Percentiles rank a stretch among this genome's conserved stretches.
phyloP scores from a whole-genome alignment of 1,140 invertebrate species.

The Mactra quadrangularis region DNA sequence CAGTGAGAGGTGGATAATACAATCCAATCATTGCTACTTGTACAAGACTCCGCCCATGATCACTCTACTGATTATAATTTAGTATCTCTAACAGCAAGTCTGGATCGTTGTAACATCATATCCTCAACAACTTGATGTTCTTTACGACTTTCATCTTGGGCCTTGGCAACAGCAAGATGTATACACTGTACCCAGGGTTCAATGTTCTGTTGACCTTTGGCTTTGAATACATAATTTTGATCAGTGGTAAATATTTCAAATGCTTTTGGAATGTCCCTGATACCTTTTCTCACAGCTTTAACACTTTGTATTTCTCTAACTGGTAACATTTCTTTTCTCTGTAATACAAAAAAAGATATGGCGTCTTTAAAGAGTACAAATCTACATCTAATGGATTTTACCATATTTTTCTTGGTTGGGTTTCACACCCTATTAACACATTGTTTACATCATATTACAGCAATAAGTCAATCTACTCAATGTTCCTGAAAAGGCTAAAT shows the following conservation, averaged over 20 bases:
- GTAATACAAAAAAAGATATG: conserved; percentile 39
- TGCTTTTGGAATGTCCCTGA: conserved; percentile 91
- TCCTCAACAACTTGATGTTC: conserved; percentile 49
- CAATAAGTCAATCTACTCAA: too few species aligned
- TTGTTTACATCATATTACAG: neutral
- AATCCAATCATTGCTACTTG: too few species aligned
- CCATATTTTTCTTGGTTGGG: neutral
- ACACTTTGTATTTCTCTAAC: conserved; percentile 96
- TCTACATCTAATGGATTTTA: neutral
- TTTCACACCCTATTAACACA: neutral
- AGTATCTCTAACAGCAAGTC: conserved; percentile 65
- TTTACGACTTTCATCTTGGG: conserved; percentile 20
- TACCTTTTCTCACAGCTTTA: conserved; percentile 91
- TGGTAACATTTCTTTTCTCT: conserved; percentile 80
- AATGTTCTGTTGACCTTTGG: conserved; percentile 96
- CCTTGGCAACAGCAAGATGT: conserved; percentile 80
- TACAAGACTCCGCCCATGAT: too few species aligned
- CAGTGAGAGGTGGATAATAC: too few species aligned
- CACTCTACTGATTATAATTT: conserved; percentile 67
- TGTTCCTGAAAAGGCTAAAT: too few species aligned
- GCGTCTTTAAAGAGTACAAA: neutral
- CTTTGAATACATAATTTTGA: conserved; percentile 95
- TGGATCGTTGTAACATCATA: conserved; percentile 62
- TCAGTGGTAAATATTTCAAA: conserved; percentile 97
- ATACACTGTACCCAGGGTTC: conserved; percentile 91